Evolutionary conservation across 1,140 invertebrate species (phyloP), one percentile per base, ranked within the genome.

Genomic region (Drosophila littoralis): DNA sequence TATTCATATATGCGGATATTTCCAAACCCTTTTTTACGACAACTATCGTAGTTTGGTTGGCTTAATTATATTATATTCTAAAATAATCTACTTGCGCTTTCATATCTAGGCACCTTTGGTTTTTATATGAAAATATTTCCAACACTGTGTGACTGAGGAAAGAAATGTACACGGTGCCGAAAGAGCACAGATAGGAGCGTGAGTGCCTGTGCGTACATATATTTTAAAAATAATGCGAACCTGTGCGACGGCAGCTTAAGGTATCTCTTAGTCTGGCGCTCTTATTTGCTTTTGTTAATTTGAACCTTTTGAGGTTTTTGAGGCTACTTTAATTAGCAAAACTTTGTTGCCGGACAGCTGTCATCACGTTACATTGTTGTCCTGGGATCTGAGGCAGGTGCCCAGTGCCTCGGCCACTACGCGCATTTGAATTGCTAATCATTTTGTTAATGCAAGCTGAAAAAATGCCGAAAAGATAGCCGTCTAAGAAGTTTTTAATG

Each of bases 401-500:
- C 7, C 58, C 57, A 6, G 17, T 12, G 40, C 4, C 22, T 28
- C 22, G 22, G 22, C 22, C 22, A 28, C 22, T 28, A 45, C 42
- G 28, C 71, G 58, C 64, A 86, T 86, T 88, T 88, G 83, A 83
- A 86, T 86, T 86, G 83, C 83, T 88, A 86, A 86, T 86, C 76
- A 79, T 73, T 69, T 67, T 86, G 76, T 88, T 88, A 68, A 79
- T 82, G 73, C 51, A 77, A 72, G 71, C 73, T 79, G 69, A 38
- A 52, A 38, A 57, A 33, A 42, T 35, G 32, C 7, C 22, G 12
- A 52, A 33, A 17, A 43, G 28, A 42, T 45, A 38, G 61, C 58
- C 45, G 54, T 42, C 73, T 88, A 79, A 86, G 83, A 86, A 88
- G 79, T 88, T 86, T 88, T 86, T 86, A 88, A 86, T 86, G 83